Percentiles rank a stretch among this genome's conserved stretches.
Conservation (phyloP, 1,140 invertebrate species). For the Zaprionus ghesquierei region DNA sequence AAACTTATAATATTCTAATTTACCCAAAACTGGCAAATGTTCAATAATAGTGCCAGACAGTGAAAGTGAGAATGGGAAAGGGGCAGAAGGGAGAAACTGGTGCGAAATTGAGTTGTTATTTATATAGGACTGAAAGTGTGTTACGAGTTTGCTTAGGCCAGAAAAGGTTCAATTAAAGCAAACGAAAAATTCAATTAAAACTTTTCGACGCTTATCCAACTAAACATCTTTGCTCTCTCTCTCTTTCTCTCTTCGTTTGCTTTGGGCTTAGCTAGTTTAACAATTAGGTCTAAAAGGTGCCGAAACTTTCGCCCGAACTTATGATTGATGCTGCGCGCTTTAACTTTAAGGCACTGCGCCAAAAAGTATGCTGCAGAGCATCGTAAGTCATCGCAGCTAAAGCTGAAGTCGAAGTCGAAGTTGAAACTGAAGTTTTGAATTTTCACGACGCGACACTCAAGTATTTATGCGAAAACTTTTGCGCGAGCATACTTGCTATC, state of each 20-base stretch:
- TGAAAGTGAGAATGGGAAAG: slow-evolving; percentile 7
- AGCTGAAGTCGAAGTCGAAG: background rate
- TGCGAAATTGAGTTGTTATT: slow-evolving; percentile 33
- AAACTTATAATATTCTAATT: slow-evolving; percentile 75
- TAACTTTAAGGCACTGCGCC: slow-evolving; percentile 60
- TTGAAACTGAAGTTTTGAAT: background rate
- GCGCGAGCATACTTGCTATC: background rate
- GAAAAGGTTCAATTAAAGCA: slow-evolving; percentile 20
- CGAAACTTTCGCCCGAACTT: slow-evolving; percentile 38
- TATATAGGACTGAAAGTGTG: slow-evolving; percentile 13
- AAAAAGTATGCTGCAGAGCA: slow-evolving; percentile 53
- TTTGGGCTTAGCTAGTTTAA: slow-evolving; percentile 22
- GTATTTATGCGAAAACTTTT: slow-evolving; percentile 67
- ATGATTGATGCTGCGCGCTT: slow-evolving; percentile 23
- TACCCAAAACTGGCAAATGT: slow-evolving; percentile 69
- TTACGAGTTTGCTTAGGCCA: slow-evolving; percentile 25
- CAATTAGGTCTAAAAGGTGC: slow-evolving; percentile 26
- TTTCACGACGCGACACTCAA: slow-evolving; percentile 50
- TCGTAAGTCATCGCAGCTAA: slow-evolving; percentile 54
- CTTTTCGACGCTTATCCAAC: slow-evolving; percentile 31
- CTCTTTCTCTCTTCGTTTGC: background rate
- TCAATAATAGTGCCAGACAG: slow-evolving; percentile 53
- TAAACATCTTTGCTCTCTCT: slow-evolving; percentile 16
- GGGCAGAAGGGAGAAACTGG: background rate
- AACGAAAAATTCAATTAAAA: slow-evolving; percentile 52